phyloP scores from a whole-genome alignment of 2,797 vertebrate species.

The Brotogeris chrysoptera region DNA sequence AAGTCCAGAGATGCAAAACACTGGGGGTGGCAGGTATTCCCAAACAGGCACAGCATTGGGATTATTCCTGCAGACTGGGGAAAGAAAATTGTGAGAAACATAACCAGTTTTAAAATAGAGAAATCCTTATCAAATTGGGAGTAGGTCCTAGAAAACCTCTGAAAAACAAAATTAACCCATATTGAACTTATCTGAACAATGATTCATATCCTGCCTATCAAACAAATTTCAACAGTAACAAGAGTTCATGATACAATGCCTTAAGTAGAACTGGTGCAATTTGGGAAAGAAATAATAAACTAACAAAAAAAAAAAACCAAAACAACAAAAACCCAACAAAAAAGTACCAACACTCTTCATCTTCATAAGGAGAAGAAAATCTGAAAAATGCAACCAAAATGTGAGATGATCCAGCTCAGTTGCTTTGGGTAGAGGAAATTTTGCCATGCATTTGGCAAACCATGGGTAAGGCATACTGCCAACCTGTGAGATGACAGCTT shows the following conservation, averaged over 20 bases:
- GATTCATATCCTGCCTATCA: not conserved
- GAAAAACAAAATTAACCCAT: not conserved
- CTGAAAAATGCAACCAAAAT: not conserved
- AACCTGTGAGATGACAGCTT: not conserved
- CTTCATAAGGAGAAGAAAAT: not conserved
- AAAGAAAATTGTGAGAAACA: not conserved
- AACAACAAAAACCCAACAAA: too few relatives aligned
- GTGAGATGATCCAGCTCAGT: not conserved
- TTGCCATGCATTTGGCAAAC: not conserved
- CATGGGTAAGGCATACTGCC: not conserved
- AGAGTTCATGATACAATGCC: not conserved
- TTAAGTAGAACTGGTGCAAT: not conserved
- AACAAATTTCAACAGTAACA: not conserved
- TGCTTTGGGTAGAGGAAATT: not conserved
- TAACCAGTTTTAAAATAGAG: not conserved
- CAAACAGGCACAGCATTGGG: not conserved
- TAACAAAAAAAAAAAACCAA: not conserved
- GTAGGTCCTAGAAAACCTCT: not conserved
- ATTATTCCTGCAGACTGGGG: not conserved
- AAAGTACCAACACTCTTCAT: not conserved
- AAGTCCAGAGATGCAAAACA: not conserved
- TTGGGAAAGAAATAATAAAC: not conserved
- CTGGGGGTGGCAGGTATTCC: not conserved
- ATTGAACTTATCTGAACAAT: not conserved
- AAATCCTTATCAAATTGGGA: accelerated